Base-by-base conservation (phyloP, 2,888 invertebrate species). In the Buathra laborator region DNA sequence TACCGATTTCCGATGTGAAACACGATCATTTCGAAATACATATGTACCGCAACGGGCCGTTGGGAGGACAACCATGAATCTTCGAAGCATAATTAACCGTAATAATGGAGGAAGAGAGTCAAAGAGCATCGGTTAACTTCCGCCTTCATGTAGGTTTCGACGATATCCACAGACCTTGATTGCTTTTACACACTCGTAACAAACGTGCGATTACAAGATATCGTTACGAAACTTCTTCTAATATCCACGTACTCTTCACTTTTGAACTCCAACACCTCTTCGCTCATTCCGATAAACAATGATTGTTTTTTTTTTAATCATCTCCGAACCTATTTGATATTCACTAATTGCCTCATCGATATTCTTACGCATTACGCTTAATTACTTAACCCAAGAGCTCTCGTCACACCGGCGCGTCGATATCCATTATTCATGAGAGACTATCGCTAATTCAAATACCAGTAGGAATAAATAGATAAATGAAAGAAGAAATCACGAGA, bases 21-120 rank as follows among this genome's bases (percentile, higher is more conserved):
- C n/a, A 16, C 37, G 16, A 5, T n/a, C 37, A 9, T 9, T 66
- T 43, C 16, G 43, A 43, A 37, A 37, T 51, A 51, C 12, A 72
- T 51, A 66, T 56, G 46, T 46, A 64, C 46, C 53, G 66, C 76
- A 24, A 14, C 46, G 46, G 56, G 78, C 29, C 70, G 29, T 37
- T 75, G 67, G 53, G 51, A 43, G 37, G 56, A 74, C 76, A 79
- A 78, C 75, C 82, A 43, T 81, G 75, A 82, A 84, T 81, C 80
- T 79, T 80, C 44, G 64, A 48, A 16, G 70, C 72, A 82, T 87
- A 86, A 86, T 87, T 84, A 84, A 51, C 56, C 51, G 46, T 83
- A 83, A 86, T 86, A 84, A 86, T 44, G 51, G 51, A 66, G 79
- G 46, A 77, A 37, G 51, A 81, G 79, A 86, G 82, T 77, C 76